Percentiles rank a stretch among this genome's conserved stretches.
Conservation (phyloP, 2,797 vertebrate species). For the Ctenopoma kingsleyae region DNA sequence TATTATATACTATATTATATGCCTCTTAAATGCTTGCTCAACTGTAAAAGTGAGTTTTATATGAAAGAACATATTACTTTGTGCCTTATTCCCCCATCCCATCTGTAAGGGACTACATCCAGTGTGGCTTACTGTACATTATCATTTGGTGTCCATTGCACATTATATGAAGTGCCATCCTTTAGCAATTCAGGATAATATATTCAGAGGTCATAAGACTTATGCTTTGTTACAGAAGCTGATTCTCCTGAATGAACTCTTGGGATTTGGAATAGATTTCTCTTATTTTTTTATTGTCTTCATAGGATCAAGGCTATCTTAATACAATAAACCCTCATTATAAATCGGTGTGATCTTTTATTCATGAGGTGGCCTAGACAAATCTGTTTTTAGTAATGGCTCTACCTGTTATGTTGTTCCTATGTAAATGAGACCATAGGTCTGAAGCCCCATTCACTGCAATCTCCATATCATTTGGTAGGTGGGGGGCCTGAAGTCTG, state of each 20-base stretch:
- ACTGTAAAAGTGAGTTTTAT: constrained; percentile 17
- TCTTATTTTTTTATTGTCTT: constrained; percentile 34
- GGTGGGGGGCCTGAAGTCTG: constrained; percentile 38
- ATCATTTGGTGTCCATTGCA: constrained; percentile 4
- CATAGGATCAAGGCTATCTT: constrained; percentile 61
- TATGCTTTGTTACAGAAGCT: background rate
- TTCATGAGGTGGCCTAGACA: constrained; percentile 76
- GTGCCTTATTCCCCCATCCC: background rate
- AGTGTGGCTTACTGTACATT: constrained; percentile 15
- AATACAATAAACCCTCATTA: constrained; percentile 73
- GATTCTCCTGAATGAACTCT: constrained; percentile 18
- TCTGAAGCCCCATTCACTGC: constrained; percentile 57
- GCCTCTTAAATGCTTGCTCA: constrained; percentile 23
- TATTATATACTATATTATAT: too few species aligned
- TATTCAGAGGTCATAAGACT: constrained; percentile 8
- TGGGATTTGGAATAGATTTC: constrained; percentile 20
- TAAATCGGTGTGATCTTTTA: constrained; percentile 74
- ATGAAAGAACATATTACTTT: constrained; percentile 32
- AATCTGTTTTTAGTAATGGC: constrained; percentile 74
- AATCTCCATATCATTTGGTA: constrained; percentile 79
- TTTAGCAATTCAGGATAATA: constrained; percentile 17
- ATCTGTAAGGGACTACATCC: constrained; percentile 26
- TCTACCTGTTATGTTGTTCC: constrained; percentile 70
- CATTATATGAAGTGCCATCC: constrained; percentile 1
- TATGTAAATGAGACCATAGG: constrained; percentile 77